Evolutionary conservation across 2,888 invertebrate genomes (phyloP).

Genomic region (Drosophila kambysellisi): DNA sequence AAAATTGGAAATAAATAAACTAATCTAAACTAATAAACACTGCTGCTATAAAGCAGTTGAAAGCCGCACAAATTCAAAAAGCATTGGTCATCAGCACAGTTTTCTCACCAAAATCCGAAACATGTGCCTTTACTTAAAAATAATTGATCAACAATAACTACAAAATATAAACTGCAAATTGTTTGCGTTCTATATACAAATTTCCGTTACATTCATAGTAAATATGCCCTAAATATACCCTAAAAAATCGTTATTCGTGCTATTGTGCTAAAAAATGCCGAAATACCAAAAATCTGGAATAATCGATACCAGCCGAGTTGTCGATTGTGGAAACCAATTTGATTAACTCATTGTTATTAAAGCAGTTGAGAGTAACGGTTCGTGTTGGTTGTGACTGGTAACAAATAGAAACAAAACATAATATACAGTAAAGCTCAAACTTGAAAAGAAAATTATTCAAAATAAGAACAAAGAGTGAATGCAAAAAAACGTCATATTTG

Average conservation of each 20-base stretch:
- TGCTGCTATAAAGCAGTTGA: not conserved
- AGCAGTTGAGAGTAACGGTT: constrained; percentile 45
- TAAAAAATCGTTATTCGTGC: not conserved
- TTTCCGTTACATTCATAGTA: not conserved
- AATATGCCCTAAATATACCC: not conserved
- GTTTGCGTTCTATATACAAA: not conserved
- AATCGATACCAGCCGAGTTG: constrained; percentile 6
- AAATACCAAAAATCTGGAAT: not conserved
- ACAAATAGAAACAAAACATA: not conserved
- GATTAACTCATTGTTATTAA: constrained; percentile 33
- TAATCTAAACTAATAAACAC: too few species aligned
- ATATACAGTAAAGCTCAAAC: not conserved
- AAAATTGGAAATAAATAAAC: not conserved
- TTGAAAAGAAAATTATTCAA: not conserved
- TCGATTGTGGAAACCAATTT: constrained; percentile 9
- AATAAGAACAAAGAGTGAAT: not conserved
- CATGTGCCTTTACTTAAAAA: not conserved
- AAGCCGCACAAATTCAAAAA: not conserved
- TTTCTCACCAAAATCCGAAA: not conserved
- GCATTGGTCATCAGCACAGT: not conserved
- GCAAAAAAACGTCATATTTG: not conserved
- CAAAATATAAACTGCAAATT: not conserved
- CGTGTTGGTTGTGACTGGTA: constrained; percentile 5
- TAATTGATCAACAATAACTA: not conserved
- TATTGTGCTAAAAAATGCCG: not conserved